Base-by-base conservation (phyloP, 2,888 invertebrate species). In the Oligia fasciuncula region DNA sequence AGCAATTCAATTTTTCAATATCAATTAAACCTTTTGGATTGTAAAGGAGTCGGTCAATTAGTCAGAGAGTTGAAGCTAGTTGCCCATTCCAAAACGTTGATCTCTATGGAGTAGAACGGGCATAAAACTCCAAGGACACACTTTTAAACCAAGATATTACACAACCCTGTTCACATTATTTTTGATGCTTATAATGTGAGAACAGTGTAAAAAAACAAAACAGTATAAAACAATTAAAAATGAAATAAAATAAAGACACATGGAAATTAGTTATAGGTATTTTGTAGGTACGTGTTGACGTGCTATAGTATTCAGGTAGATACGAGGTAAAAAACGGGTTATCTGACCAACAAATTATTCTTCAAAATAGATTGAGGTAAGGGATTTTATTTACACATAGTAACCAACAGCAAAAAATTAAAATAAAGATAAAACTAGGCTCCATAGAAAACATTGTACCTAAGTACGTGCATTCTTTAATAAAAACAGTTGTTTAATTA, bases 401-500 rank as follows among this genome's bases (percentile, higher is more conserved):
- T 14, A 71, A 46, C 17, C 29, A 73, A 63, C 8, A 70, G 14
- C 11, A 46, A 49, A 35, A 1, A 19, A 67, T 46, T 19, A 11
- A 35, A 72, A 11, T 3, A 66, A 40, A 49, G 1, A 9, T 70
- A 19, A 29, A 73, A 35, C 9, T 5, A 40, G 40, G 65, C 65
- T 68, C 73, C 65, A 23, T 19, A 14, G 11, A 43, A 43, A 62
- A 54, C 4, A 72, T 9, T 2, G 3, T 69, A 63, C 6, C 2
- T 62, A 35, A 40, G 2, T 43, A 68, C 19, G 4, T 43, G 51
- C 4, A 66, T 66, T 76, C 29, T 62, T 70, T 72, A 60, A 83
- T 72, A 72, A 14, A 80, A 73, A 83, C 66, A 76, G 43, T 77
- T 60, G 54, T 76, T 54, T 85, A 84, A 87, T 88, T 88, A 75